These are phyloP conservation scores for Clinocottus analis DNA, from an alignment of 2,113 vertebrate genomes.

Conservation along the genomic window DNA sequence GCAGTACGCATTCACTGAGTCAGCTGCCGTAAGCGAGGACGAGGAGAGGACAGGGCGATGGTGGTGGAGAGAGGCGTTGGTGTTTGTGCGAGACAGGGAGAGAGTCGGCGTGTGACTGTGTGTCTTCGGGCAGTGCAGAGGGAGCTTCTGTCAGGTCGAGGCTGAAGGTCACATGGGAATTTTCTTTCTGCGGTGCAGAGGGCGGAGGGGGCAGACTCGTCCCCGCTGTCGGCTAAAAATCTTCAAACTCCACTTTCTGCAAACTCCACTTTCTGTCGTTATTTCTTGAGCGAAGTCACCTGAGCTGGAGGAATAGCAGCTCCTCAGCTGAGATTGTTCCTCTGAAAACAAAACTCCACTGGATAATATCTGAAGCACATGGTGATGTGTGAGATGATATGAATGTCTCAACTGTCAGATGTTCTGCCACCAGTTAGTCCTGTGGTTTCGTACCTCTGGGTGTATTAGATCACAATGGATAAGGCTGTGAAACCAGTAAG, in stretches of 20 bases:
- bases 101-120: constrained; percentile 3
- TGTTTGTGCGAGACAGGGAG: constrained; percentile 17
- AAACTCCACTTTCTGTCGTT: constrained; percentile 2
- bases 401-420: neutral
- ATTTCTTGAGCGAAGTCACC: neutral
- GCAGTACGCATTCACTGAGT: constrained; percentile 17
- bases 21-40: constrained; percentile 22
- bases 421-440: neutral
- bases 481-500: neutral
- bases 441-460: neutral
- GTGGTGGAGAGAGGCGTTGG: neutral
- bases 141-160: constrained; percentile 49
- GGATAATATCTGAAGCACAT: neutral
- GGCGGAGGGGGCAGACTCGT: constrained; percentile 37
- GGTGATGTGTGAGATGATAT: neutral
- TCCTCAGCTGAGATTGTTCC: neutral
- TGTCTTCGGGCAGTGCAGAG: constrained; percentile 43
- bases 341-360: neutral
- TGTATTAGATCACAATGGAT: neutral
- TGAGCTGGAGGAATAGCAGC: constrained; percentile 3
- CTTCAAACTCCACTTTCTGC: neutral
- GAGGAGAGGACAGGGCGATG: constrained; percentile 2
- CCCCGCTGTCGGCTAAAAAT: constrained; percentile 21
- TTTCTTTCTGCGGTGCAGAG: constrained; percentile 52
- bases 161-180: constrained; percentile 70